Evolutionary conservation across 1,140 invertebrate genomes (phyloP).

Genomic region (Calliopsis andreniformis): DNA sequence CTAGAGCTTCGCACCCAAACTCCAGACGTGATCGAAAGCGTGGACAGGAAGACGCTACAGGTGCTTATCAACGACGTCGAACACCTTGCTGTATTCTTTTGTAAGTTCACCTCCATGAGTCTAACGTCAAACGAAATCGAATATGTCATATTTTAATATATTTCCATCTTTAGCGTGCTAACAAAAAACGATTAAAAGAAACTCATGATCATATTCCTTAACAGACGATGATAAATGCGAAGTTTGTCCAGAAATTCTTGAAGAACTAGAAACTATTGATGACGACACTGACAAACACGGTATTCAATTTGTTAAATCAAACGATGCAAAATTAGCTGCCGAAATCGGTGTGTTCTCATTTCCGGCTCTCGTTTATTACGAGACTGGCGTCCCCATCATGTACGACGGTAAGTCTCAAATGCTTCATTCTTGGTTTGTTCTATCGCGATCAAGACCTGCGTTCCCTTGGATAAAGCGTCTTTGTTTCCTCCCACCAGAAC

Average conservation of each 20-base stretch:
- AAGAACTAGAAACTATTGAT: slow-evolving; percentile 96
- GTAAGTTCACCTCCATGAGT: slow-evolving; percentile 83
- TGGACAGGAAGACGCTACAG: slow-evolving; percentile 94
- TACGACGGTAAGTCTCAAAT: slow-evolving; percentile 90
- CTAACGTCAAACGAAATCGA: no score
- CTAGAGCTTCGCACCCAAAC: slow-evolving; percentile 91
- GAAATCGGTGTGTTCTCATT: slow-evolving; percentile 96
- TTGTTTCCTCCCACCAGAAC: slow-evolving; percentile 11
- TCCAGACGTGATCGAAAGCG: slow-evolving; percentile 95
- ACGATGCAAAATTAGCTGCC: slow-evolving; percentile 93
- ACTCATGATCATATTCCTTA: slow-evolving; percentile 26
- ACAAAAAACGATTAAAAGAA: no score
- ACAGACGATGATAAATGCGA: slow-evolving; percentile 92
- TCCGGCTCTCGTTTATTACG: slow-evolving; percentile 94
- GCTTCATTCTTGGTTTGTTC: slow-evolving; percentile 46
- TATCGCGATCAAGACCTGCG: slow-evolving; percentile 22
- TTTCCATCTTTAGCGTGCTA: no score
- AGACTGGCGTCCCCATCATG: slow-evolving; percentile 95
- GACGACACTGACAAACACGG: slow-evolving; percentile 96
- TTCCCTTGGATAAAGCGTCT: slow-evolving; percentile 8
- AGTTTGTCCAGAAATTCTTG: slow-evolving; percentile 90
- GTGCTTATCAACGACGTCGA: slow-evolving; percentile 94
- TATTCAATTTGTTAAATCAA: slow-evolving; percentile 96
- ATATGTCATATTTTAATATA: no score
- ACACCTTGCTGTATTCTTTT: slow-evolving; percentile 96